Conservation (phyloP, 23 tunicate species). For the Diplosoma virens region DNA sequence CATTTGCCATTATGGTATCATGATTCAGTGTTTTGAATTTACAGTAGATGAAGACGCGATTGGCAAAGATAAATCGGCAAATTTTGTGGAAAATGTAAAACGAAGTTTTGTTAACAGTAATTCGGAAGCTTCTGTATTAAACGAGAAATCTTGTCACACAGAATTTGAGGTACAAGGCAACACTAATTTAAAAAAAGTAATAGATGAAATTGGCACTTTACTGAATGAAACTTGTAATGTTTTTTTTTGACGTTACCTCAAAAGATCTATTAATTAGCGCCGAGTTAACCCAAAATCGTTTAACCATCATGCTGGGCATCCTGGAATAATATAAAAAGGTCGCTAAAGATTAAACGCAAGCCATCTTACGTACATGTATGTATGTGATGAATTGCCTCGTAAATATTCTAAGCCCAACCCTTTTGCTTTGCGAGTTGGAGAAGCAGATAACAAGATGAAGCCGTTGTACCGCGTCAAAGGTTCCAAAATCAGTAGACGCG, state of each 20-base stretch:
- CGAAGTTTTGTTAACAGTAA: no score
- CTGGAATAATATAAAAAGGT: neutral
- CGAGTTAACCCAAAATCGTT: neutral
- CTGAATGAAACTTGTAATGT: conserved; percentile 1
- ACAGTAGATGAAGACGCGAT: no score
- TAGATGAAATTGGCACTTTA: neutral
- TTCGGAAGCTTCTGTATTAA: no score
- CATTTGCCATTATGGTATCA: no score
- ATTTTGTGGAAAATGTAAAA: no score
- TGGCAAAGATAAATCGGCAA: no score
- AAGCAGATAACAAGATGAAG: neutral
- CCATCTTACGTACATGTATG: no score
- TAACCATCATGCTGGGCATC: neutral
- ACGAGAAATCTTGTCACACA: no score
- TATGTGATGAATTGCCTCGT: conserved; percentile 5
- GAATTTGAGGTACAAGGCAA: no score
- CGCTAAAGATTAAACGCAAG: no score
- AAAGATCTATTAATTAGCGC: neutral
- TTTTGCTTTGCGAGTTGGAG: neutral
- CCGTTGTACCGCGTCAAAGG: neutral
- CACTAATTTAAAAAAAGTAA: neutral
- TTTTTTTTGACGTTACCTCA: neutral
- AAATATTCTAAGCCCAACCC: neutral
- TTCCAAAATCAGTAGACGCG: no score
- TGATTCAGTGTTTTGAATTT: no score